A percentile compares a stretch with the other conserved stretches of the same genome.
Conservation (phyloP, 2,797 vertebrate genomes). For the Tadarida brasiliensis region DNA sequence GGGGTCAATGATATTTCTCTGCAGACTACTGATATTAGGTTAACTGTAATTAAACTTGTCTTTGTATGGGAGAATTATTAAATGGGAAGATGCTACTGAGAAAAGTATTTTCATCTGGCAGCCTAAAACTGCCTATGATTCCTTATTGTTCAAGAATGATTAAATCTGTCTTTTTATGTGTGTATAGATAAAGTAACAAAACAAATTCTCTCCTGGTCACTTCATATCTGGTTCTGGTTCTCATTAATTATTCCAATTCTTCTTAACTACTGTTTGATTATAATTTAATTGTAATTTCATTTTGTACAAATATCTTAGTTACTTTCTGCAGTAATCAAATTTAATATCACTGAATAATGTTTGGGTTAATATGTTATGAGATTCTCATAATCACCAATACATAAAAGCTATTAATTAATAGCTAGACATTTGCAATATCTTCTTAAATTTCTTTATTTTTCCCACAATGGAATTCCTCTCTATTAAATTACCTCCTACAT, state of each 20-base stretch:
- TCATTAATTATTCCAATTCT: constrained; percentile 31
- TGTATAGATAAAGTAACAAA: not conserved
- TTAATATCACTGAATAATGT: constrained; percentile 14
- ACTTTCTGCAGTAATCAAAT: constrained; percentile 54
- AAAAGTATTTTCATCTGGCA: not conserved
- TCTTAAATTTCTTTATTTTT: not conserved
- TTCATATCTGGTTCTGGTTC: not conserved
- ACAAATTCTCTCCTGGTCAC: not conserved
- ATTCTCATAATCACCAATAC: not conserved
- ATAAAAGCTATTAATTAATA: not conserved
- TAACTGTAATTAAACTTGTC: constrained; percentile 65
- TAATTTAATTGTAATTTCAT: constrained; percentile 47
- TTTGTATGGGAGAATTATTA: constrained; percentile 62
- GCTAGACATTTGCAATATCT: not conserved
- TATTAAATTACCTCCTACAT: not conserved
- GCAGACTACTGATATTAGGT: constrained; percentile 61
- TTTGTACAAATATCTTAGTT: not conserved
- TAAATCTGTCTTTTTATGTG: not conserved
- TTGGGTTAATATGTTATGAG: not conserved
- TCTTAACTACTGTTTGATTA: constrained; percentile 45
- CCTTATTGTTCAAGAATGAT: not conserved
- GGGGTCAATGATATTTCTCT: constrained; percentile 61
- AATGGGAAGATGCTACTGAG: constrained; percentile 23
- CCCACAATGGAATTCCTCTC: not conserved
- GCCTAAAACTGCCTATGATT: not conserved